Conservation (phyloP, 2,113 vertebrate genomes). For the Zosterops lateralis region DNA sequence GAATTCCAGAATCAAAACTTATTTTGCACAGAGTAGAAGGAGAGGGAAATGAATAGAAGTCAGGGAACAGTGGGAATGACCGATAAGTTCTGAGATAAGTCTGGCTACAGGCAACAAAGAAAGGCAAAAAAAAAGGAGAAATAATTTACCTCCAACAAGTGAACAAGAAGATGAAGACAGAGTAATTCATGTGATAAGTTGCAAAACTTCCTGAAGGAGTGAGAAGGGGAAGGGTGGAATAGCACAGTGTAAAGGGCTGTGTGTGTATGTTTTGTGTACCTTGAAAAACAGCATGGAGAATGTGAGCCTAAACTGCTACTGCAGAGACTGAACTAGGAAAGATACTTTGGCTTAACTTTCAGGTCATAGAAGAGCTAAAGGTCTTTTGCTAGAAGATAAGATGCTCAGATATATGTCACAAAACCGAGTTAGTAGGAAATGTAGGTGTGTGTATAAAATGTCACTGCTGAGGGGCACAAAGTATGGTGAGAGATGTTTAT, state of each 20-base stretch:
- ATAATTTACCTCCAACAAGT: neutral
- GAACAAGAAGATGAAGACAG: neutral
- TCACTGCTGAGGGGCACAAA: neutral
- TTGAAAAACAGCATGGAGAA: neutral
- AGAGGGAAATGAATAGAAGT: neutral
- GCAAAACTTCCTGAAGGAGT: neutral
- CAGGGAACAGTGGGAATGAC: neutral
- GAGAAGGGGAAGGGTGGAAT: neutral
- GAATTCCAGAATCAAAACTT: neutral
- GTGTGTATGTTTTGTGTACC: neutral
- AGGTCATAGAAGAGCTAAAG: neutral
- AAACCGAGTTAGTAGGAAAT: neutral
- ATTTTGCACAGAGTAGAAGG: neutral
- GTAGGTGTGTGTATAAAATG: neutral
- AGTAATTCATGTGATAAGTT: neutral
- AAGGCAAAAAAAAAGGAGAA: neutral
- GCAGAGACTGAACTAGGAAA: neutral
- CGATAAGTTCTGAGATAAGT: neutral
- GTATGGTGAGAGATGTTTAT: neutral
- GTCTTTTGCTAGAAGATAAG: neutral
- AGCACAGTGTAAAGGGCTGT: rapidly evolving
- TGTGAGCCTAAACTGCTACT: neutral
- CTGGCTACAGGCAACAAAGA: neutral
- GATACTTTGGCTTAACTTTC: neutral
- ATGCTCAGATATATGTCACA: neutral